phyloP scores from a whole-genome alignment of 1,140 invertebrate species.

The Eumaeus atala region DNA sequence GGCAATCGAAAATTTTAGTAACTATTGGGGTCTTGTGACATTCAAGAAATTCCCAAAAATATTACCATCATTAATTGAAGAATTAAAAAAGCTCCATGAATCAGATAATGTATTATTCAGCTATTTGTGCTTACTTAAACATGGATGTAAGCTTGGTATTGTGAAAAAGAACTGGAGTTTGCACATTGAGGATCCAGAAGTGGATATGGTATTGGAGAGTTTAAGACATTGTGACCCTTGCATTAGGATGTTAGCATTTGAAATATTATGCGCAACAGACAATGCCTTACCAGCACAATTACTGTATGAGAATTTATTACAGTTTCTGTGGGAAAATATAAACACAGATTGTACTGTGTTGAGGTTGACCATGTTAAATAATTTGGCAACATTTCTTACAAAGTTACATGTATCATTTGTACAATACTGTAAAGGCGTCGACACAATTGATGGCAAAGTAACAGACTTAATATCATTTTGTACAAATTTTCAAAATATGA shows the following conservation, averaged over 20 bases:
- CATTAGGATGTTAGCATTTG: slow-evolving; percentile 55
- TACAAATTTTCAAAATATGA: slow-evolving; percentile 39
- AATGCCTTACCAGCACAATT: slow-evolving; percentile 39
- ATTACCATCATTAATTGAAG: slow-evolving; percentile 31
- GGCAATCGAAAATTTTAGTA: slow-evolving; percentile 56
- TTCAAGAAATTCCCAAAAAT: slow-evolving; percentile 58
- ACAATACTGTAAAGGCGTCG: slow-evolving; percentile 26
- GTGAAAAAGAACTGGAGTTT: slow-evolving; percentile 33
- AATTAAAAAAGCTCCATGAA: slow-evolving; percentile 27
- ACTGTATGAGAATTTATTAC: slow-evolving; percentile 44
- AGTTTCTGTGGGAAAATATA: slow-evolving; percentile 56
- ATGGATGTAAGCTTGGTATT: slow-evolving; percentile 52
- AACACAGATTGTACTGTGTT: slow-evolving; percentile 63
- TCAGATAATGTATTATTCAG: slow-evolving; percentile 39
- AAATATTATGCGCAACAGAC: slow-evolving; percentile 49
- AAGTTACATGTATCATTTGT: slow-evolving; percentile 36
- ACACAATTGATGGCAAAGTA: slow-evolving; percentile 19
- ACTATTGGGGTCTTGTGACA: slow-evolving; percentile 63
- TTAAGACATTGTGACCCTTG: slow-evolving; percentile 40
- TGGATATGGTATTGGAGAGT: slow-evolving; percentile 28
- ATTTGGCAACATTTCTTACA: slow-evolving; percentile 43
- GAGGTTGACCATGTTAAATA: slow-evolving; percentile 54
- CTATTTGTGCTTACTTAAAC: slow-evolving; percentile 47
- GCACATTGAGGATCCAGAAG: slow-evolving; percentile 15
- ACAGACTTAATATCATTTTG: slow-evolving; percentile 37